These are phyloP conservation scores for Urocynchramus pylzowi DNA, from an alignment of 2,113 vertebrate genomes.

Conservation along the genomic window DNA sequence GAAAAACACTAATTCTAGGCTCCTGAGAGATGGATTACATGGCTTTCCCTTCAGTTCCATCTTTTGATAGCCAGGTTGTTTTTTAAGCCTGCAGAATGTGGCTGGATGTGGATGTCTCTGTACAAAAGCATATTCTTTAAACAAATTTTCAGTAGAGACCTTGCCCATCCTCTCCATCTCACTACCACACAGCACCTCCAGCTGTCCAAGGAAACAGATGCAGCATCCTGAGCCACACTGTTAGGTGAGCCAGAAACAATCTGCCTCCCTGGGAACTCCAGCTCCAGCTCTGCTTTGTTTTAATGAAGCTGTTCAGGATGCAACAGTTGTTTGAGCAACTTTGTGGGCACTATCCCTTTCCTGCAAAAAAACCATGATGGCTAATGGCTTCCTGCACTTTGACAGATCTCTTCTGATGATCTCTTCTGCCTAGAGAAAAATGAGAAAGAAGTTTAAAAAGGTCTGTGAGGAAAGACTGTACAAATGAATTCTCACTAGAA, in stretches of 20 bases:
- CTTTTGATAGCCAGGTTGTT: neutral
- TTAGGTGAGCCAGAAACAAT: conserved; percentile 82
- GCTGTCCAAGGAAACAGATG: conserved; percentile 70
- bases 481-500: neutral
- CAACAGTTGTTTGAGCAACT: conserved; percentile 15
- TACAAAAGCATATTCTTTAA: neutral
- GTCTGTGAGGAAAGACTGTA: neutral
- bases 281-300: conserved; percentile 82
- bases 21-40: neutral
- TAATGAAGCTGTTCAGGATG: conserved; percentile 75
- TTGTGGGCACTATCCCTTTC: conserved; percentile 79
- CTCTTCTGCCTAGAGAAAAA: neutral
- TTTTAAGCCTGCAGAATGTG: neutral
- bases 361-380: conserved; percentile 75
- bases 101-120: neutral
- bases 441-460: neutral
- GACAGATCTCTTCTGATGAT: conserved; percentile 70
- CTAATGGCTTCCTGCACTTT: conserved; percentile 73
- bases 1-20: neutral
- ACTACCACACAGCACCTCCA: neutral
- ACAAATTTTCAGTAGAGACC: neutral
- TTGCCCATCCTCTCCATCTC: neutral
- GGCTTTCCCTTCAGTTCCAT: neutral
- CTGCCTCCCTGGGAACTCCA: conserved; percentile 82
- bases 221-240: conserved; percentile 80